A percentile compares a stretch with the other conserved stretches of the same genome.
These are phyloP conservation scores for Rhabdomys pumilio DNA, from an alignment of 2,797 vertebrate genomes.

Conservation along the genomic window DNA sequence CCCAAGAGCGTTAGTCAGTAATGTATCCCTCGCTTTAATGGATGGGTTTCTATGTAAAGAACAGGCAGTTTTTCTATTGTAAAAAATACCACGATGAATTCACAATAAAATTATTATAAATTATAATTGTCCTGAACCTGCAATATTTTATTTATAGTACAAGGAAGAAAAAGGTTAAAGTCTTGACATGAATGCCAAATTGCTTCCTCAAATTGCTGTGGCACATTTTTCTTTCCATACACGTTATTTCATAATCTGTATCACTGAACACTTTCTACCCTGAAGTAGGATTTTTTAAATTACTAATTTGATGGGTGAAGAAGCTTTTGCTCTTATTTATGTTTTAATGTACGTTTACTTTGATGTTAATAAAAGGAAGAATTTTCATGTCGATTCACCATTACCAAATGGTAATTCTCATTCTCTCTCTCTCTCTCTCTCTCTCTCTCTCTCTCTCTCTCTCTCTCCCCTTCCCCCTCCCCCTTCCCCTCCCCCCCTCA, in stretches of 20 bases:
- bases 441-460: constrained; percentile 5
- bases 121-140: not conserved
- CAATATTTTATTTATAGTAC: constrained; percentile 42
- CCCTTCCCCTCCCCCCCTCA: not conserved
- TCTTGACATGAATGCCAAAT: constrained; percentile 50
- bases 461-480: not conserved
- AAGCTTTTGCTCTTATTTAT: not conserved
- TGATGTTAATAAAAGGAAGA: constrained; percentile 56
- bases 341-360: constrained; percentile 47
- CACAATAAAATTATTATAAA: constrained; percentile 51
- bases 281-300: constrained; percentile 29
- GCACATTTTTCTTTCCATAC: constrained; percentile 32
- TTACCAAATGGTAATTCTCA: not conserved
- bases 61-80: constrained; percentile 30
- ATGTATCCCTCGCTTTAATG: not conserved
- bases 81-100: constrained; percentile 18
- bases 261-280: not conserved
- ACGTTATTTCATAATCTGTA: constrained; percentile 29
- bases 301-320: not conserved
- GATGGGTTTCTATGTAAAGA: not conserved
- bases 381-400: not conserved
- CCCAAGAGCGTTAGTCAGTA: not conserved
- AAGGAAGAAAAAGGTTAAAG: constrained; percentile 33
- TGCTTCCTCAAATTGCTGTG: not conserved
- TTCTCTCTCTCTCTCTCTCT: not conserved